Evolutionary conservation across 2,888 invertebrate genomes (phyloP), one percentile per base, ranked within the genome.

Genomic region (Abrostola tripartita): DNA sequence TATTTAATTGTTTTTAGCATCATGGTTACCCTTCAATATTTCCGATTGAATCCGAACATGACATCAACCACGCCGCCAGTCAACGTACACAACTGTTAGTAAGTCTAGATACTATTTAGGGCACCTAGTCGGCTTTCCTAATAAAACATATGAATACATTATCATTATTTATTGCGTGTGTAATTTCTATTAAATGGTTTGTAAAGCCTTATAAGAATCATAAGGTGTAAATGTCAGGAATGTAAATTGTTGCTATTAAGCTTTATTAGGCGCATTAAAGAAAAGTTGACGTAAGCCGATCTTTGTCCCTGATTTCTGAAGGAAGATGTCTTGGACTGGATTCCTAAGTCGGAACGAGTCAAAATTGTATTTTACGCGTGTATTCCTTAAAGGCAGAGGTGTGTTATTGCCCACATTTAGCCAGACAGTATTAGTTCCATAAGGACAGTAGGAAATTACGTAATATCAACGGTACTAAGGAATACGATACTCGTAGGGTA

Each of bases 11-110:
- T n/a, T n/a, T n/a, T n/a, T n/a, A 37, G 0, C n/a, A 9, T 12
- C 42, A 52, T 61, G 5, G 67, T 42, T 56, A 65, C 68, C 68
- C 54, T 62, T 64, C 41, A 12, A n/a, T 6, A 65, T 60, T 71
- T 41, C 47, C 59, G 41, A 64, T 65, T 54, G 51, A 35, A 44
- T n/a, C 71, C 37, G 44, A 69, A 60, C 50, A 60, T 72, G 75
- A 77, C 71, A 78, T 79, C 75, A 79, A 73, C 47, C 2, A 36
- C 38, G 42, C 75, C 76, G 73, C 69, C 5, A 44, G 9, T 38
- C 40, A 9, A 73, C 70, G 42, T 58, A 50, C 40, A 41, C 58
- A 14, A 63, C 56, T 24, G 24, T 24, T 24, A 24, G 24, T 52
- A 68, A 64, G 70, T 68, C 77, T 79, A 79, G 74, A 42, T 55